phyloP scores from a whole-genome alignment of 2,888 invertebrate genomes.

The Girardia tigrina region DNA sequence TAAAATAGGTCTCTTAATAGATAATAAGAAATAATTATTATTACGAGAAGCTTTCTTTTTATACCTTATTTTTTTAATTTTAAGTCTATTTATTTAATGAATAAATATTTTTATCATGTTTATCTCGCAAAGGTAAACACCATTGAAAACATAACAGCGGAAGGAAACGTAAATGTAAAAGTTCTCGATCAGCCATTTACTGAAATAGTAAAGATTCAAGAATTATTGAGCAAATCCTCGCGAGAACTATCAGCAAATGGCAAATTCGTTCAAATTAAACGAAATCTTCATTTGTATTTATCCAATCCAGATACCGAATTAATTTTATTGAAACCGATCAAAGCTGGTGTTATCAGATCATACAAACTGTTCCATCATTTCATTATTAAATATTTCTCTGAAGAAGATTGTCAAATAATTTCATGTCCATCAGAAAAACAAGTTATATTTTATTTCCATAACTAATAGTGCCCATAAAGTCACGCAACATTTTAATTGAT shows the following conservation, averaged over 20 bases:
- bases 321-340: neutral
- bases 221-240: neutral
- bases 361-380: neutral
- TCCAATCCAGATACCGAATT: neutral
- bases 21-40: too few relatives aligned
- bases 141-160: neutral
- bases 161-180: neutral
- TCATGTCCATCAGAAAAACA: neutral
- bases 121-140: neutral
- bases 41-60: too few relatives aligned
- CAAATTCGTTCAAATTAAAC: neutral
- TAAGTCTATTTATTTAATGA: too few relatives aligned
- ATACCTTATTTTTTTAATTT: too few relatives aligned
- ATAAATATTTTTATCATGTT: too few relatives aligned
- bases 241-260: neutral
- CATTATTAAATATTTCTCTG: neutral
- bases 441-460: too few relatives aligned
- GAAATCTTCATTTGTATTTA: neutral
- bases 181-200: neutral
- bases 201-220: neutral
- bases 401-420: neutral
- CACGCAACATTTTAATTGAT: too few relatives aligned
- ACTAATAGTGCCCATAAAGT: too few relatives aligned
- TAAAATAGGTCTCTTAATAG: too few relatives aligned
- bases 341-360: neutral